Base-by-base conservation (phyloP, 1,140 invertebrate species). In the Sminthurinus signatus region DNA sequence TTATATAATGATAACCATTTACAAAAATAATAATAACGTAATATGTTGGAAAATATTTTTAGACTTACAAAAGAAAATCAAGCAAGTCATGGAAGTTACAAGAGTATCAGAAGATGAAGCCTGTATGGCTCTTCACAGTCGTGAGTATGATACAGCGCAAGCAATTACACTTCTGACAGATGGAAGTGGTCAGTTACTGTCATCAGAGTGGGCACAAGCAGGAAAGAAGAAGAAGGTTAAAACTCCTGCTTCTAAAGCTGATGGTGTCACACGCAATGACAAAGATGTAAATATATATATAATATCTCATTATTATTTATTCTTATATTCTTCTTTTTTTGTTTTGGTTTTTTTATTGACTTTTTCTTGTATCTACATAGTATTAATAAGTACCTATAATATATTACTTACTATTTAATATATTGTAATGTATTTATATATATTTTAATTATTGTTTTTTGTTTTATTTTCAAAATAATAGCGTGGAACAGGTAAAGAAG, bases 81-180 rank as follows among this genome's bases (percentile, higher is more conserved):
- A 84, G 71, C 84, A 81, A 73, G 81, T 92, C 42, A 87, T 89
- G 81, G 88, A 89, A 72, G 84, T 87, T 78, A 89, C 88, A 39
- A 81, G 85, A 72, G 83, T 85, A 73, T 84, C 86, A 21, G 88
- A 90, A 74, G 88, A 90, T 74, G 88, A 90, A 75, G 88, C 88
- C 31, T 85, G 86, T 72, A 85, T 87, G 76, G 88, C 88, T 61
- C 81, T 92, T 17, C 86, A 90, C 74, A 88, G 90, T 75, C 86
- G 86, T 71, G 86, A 90, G 75, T 84, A 87, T 73, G 88, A 91
- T 75, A 76, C 88, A 63, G 81, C 85, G 71, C 79, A 69, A 60
- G 70, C 70, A 28, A 72, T 72, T 25, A 72, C 70, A 63, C 64
- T 72, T 32, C 60, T 73, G 19, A 67, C 63, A 36, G 68, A 70